Evolutionary conservation across 2,888 invertebrate genomes (phyloP).

Genomic region (Drosophila pegasa): DNA sequence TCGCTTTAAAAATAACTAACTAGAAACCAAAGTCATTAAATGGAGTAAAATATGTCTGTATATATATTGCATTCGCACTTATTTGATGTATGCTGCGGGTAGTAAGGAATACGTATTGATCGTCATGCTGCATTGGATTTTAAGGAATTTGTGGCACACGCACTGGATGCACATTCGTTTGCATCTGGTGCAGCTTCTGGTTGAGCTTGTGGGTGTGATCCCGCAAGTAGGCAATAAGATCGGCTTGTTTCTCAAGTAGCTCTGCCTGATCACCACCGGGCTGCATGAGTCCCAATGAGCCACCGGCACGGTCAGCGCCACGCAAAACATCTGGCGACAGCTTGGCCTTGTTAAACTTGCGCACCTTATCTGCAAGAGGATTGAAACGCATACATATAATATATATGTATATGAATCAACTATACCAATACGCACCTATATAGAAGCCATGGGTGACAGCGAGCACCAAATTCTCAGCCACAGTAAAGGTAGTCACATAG

Average conservation of each 20-base stretch:
- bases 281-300: constrained; percentile 84
- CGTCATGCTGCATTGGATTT: constrained; percentile 9
- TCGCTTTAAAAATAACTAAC: constrained; percentile 29
- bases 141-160: constrained; percentile 67
- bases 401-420: not conserved
- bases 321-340: constrained; percentile 88
- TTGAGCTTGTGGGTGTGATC: constrained; percentile 89
- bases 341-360: constrained; percentile 87
- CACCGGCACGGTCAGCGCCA: constrained; percentile 83
- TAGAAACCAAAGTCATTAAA: constrained; percentile 31
- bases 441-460: constrained; percentile 86
- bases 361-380: constrained; percentile 86
- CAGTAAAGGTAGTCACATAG: constrained; percentile 87
- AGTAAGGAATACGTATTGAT: constrained; percentile 37
- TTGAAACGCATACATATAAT: not conserved
- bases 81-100: constrained; percentile 15
- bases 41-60: constrained; percentile 7
- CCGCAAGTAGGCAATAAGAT: constrained; percentile 88
- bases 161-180: constrained; percentile 85
- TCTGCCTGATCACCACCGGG: constrained; percentile 86
- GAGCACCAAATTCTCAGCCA: constrained; percentile 86
- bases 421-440: constrained; percentile 85
- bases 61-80: constrained; percentile 6
- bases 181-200: constrained; percentile 88
- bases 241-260: constrained; percentile 89